A percentile compares a stretch with the other conserved stretches of the same genome.
Conservation (phyloP, 2,888 invertebrate genomes). For the Hyposoter didymator region DNA sequence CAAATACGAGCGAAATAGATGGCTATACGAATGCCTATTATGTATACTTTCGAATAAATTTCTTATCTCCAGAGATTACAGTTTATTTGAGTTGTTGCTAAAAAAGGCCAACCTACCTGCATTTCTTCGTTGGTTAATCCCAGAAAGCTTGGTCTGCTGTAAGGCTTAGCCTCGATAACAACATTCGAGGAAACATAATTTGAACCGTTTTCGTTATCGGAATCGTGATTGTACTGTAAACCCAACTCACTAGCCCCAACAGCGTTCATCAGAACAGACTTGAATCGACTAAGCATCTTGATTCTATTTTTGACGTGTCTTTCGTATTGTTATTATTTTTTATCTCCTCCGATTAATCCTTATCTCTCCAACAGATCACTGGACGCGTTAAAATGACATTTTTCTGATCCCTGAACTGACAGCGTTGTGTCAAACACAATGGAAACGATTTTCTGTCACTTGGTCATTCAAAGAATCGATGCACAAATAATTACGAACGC, state of each 20-base stretch:
- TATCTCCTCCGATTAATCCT: neutral
- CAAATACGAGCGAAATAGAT: neutral
- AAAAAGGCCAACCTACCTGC: slow-evolving; percentile 74
- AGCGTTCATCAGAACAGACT: slow-evolving; percentile 87
- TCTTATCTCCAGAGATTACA: slow-evolving; percentile 11
- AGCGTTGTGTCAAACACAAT: slow-evolving; percentile 26
- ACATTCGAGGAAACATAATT: slow-evolving; percentile 78
- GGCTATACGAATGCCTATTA: neutral
- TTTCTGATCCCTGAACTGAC: neutral
- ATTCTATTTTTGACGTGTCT: slow-evolving; percentile 10
- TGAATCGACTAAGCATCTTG: slow-evolving; percentile 88
- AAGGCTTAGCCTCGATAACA: slow-evolving; percentile 80
- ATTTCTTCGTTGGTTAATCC: slow-evolving; percentile 82
- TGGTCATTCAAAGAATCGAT: neutral
- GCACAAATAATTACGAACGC: neutral
- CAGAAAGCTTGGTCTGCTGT: slow-evolving; percentile 82
- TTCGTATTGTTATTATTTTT: slow-evolving; percentile 16
- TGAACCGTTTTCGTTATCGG: slow-evolving; percentile 75
- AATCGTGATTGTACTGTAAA: slow-evolving; percentile 79
- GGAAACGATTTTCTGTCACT: neutral
- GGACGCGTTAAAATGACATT: slow-evolving; percentile 38
- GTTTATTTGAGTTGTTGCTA: slow-evolving; percentile 11
- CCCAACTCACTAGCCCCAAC: slow-evolving; percentile 85
- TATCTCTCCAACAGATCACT: neutral
- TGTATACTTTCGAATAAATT: neutral